Conservation (phyloP, 2,888 invertebrate genomes). For the Eupelmus urozonus region DNA sequence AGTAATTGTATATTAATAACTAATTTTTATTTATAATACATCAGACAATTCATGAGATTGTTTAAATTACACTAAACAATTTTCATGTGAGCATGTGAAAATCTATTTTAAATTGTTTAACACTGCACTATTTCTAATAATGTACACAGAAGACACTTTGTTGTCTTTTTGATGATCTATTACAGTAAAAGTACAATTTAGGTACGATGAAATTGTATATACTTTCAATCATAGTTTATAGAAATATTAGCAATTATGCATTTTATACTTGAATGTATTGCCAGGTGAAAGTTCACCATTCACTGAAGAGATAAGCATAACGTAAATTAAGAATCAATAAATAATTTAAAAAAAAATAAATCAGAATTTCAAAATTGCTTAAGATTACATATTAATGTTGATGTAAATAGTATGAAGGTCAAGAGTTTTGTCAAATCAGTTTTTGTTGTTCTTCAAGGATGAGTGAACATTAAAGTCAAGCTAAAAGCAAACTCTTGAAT, state of each 20-base stretch:
- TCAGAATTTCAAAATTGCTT: constrained; percentile 5
- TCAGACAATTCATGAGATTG: constrained; percentile 11
- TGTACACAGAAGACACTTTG: constrained; percentile 27
- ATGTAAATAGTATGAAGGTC: constrained; percentile 17
- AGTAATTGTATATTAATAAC: constrained; percentile 32
- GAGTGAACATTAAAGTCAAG: not conserved
- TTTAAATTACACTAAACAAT: constrained; percentile 6
- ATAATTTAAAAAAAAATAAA: constrained; percentile 23
- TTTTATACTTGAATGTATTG: constrained; percentile 36
- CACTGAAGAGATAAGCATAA: constrained; percentile 11
- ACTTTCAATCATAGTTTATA: constrained; percentile 49
- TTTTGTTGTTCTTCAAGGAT: too few relatives aligned
- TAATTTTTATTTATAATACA: constrained; percentile 34
- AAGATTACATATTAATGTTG: constrained; percentile 10
- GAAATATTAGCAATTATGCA: constrained; percentile 27
- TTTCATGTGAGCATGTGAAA: not conserved
- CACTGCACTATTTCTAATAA: constrained; percentile 14
- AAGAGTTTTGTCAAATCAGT: constrained; percentile 6
- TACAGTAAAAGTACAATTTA: constrained; percentile 41
- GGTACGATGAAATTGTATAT: constrained; percentile 54
- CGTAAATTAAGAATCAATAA: constrained; percentile 36
- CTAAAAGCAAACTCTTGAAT: not conserved
- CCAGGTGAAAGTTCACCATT: constrained; percentile 31
- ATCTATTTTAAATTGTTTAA: constrained; percentile 25
- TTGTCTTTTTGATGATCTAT: constrained; percentile 34